phyloP scores from a whole-genome alignment of 2,113 vertebrate genomes.

The Canis aureus region DNA sequence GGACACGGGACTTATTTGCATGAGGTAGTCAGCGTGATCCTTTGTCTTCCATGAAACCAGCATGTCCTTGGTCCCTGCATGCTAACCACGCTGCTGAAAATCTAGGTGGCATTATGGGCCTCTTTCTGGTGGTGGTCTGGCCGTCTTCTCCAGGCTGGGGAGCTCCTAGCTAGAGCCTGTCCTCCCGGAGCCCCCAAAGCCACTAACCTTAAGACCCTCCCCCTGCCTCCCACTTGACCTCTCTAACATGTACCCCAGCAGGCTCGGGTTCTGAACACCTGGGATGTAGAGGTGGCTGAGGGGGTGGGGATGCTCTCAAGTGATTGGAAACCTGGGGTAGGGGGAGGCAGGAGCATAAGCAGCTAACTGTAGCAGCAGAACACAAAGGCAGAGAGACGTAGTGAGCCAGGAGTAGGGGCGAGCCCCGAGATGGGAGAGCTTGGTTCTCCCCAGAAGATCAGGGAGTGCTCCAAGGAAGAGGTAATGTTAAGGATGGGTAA shows the following conservation, averaged over 20 bases:
- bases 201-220: background rate
- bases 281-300: background rate
- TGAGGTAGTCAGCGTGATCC: background rate
- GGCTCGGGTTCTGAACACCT: background rate
- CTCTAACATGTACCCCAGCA: background rate
- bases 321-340: background rate
- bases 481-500: background rate
- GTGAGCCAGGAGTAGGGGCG: background rate
- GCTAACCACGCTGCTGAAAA: background rate
- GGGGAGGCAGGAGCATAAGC: background rate
- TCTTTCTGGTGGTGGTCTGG: background rate
- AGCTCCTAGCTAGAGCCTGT: background rate
- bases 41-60: background rate
- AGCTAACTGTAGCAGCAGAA: slow-evolving; percentile 19
- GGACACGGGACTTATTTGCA: background rate
- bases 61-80: background rate
- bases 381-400: background rate
- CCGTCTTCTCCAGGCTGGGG: background rate
- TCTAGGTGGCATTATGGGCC: background rate
- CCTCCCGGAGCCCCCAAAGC: background rate
- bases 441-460: background rate
- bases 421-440: background rate
- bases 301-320: background rate
- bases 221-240: background rate
- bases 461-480: background rate